phyloP scores from a whole-genome alignment of 2,888 invertebrate genomes.

The Taenaris catops region DNA sequence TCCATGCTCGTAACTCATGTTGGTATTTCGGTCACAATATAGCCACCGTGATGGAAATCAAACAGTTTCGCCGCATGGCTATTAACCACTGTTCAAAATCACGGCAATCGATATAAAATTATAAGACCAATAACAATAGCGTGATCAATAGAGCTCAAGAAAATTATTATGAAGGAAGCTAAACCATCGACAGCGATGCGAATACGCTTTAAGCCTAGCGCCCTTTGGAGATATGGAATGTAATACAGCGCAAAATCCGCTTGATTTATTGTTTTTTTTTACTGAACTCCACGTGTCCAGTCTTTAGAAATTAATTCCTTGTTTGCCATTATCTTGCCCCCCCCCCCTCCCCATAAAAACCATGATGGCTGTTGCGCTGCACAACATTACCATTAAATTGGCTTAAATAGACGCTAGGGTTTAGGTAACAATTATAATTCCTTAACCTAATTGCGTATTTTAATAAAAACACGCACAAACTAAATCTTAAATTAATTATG shows the following conservation, averaged over 20 bases:
- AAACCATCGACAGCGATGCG: slow-evolving; percentile 15
- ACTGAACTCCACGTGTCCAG: too few species aligned
- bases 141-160: slow-evolving; percentile 26
- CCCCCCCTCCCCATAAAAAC: too few species aligned
- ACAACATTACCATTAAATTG: too few species aligned
- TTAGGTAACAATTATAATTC: slow-evolving; percentile 68
- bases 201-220: slow-evolving; percentile 2
- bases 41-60: slow-evolving; percentile 21
- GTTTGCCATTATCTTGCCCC: too few species aligned
- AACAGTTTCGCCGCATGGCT: slow-evolving; percentile 28
- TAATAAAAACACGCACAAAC: slow-evolving; percentile 66
- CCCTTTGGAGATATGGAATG: too few species aligned
- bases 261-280: too few species aligned
- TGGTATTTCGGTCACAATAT: too few species aligned
- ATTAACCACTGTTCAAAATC: slow-evolving; percentile 22
- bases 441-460: slow-evolving; percentile 70
- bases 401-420: slow-evolving; percentile 28
- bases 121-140: slow-evolving; percentile 32
- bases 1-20: too few species aligned
- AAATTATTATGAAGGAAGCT: slow-evolving; percentile 27
- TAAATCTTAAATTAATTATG: slow-evolving; percentile 57
- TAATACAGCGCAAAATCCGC: too few species aligned
- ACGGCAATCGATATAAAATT: slow-evolving; percentile 31
- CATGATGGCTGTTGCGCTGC: too few species aligned
- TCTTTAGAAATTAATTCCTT: too few species aligned